phyloP scores from a whole-genome alignment of 2,888 invertebrate species.

The Andrena praecox region DNA sequence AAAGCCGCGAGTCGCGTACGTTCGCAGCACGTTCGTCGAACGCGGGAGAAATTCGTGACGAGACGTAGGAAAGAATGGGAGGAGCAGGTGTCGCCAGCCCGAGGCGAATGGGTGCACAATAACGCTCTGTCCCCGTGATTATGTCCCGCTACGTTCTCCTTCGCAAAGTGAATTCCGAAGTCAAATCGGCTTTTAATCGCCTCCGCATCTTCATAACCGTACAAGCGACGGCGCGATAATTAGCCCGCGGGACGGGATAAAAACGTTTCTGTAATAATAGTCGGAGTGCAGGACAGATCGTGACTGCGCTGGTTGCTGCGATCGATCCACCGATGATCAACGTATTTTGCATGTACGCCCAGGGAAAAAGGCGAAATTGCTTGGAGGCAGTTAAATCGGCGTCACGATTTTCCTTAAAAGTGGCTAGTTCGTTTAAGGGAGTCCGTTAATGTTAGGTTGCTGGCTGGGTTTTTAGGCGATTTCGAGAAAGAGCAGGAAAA shows the following conservation, averaged over 20 bases:
- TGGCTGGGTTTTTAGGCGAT: neutral
- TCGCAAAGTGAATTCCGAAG: neutral
- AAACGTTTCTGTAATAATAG: slow-evolving; percentile 51
- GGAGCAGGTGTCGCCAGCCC: neutral
- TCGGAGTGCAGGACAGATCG: slow-evolving; percentile 42
- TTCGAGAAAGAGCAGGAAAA: slow-evolving; percentile 1
- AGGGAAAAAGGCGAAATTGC: slow-evolving; percentile 31
- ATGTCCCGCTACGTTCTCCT: slow-evolving; percentile 14
- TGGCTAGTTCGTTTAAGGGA: slow-evolving; percentile 10
- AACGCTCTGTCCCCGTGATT: slow-evolving; percentile 3
- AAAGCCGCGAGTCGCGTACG: neutral
- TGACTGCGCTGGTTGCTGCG: slow-evolving; percentile 23
- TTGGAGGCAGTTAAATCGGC: slow-evolving; percentile 39
- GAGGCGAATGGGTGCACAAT: neutral
- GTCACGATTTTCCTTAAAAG: slow-evolving; percentile 49
- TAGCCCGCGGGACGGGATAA: slow-evolving; percentile 31
- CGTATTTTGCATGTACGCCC: slow-evolving; percentile 25
- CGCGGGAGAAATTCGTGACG: neutral
- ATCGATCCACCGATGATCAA: slow-evolving; percentile 29
- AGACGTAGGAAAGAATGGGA: neutral
- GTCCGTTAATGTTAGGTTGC: slow-evolving; percentile 28
- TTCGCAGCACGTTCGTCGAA: neutral
- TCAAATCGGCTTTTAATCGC: slow-evolving; percentile 2
- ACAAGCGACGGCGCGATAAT: slow-evolving; percentile 23
- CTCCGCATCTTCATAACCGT: slow-evolving; percentile 5